A percentile compares a stretch with the other conserved stretches of the same genome.
Conservation (phyloP, 2,888 invertebrate genomes). For the Drosophila pseudotalamancana region DNA sequence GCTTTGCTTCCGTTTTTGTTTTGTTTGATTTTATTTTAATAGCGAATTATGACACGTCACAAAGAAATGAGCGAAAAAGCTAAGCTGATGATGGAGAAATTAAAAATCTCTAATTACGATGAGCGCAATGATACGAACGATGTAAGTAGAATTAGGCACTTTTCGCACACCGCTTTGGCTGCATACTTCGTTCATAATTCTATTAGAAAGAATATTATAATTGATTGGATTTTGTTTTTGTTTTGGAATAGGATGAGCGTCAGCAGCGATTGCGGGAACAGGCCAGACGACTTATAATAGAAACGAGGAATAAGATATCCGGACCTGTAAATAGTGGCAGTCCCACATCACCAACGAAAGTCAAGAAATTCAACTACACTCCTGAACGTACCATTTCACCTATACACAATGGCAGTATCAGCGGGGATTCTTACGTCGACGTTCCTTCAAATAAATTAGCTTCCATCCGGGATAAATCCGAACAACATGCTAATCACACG, state of each 20-base stretch:
- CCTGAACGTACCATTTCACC: slow-evolving; percentile 84
- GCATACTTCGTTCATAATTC: slow-evolving; percentile 6
- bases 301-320: slow-evolving; percentile 87
- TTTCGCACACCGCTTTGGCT: slow-evolving; percentile 3
- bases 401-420: slow-evolving; percentile 79
- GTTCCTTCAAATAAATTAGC: slow-evolving; percentile 81
- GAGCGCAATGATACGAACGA: slow-evolving; percentile 78
- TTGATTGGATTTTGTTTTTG: background rate
- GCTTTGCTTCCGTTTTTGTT: slow-evolving; percentile 59
- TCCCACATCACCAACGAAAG: slow-evolving; percentile 83
- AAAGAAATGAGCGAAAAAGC: slow-evolving; percentile 85
- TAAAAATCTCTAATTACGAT: slow-evolving; percentile 78
- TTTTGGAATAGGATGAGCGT: slow-evolving; percentile 88
- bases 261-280: slow-evolving; percentile 94
- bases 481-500: slow-evolving; percentile 56
- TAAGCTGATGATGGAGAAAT: slow-evolving; percentile 84
- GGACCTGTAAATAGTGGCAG: slow-evolving; percentile 59
- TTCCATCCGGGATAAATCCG: slow-evolving; percentile 77
- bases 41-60: slow-evolving; percentile 84
- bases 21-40: slow-evolving; percentile 63
- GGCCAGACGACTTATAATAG: slow-evolving; percentile 94
- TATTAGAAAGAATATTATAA: background rate
- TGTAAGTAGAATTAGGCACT: slow-evolving; percentile 78
- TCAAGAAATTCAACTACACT: slow-evolving; percentile 82
- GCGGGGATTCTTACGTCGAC: slow-evolving; percentile 64